A percentile compares a stretch with the other conserved stretches of the same genome.
These are phyloP conservation scores for Enteromius thamalakanensis DNA, from an alignment of 2,797 vertebrate species.

Conservation along the genomic window DNA sequence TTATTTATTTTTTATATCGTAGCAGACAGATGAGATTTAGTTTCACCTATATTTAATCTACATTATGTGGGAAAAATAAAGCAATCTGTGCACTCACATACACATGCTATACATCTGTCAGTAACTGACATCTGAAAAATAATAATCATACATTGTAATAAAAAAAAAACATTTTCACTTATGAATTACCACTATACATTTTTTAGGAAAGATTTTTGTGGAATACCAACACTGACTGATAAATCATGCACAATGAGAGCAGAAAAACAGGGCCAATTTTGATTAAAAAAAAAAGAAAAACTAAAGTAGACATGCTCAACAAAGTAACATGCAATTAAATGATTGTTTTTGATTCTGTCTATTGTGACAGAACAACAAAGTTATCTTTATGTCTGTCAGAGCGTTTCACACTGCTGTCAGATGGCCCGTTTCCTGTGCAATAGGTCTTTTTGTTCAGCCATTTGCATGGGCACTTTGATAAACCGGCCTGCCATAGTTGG, in stretches of 20 bases:
- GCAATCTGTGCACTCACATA: not conserved
- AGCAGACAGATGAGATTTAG: not conserved
- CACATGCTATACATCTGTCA: not conserved
- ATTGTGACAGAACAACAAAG: slow-evolving; percentile 31
- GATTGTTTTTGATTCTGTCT: not conserved
- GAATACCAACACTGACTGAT: not conserved
- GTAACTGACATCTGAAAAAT: not conserved
- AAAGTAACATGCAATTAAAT: slow-evolving; percentile 8
- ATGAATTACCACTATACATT: not conserved
- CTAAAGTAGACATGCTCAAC: not conserved
- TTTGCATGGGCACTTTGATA: slow-evolving; percentile 48
- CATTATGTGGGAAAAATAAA: not conserved
- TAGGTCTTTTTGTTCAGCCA: slow-evolving; percentile 47
- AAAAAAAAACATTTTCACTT: not conserved
- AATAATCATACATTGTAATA: not conserved
- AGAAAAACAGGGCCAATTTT: not conserved
- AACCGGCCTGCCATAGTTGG: not conserved
- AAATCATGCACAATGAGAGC: not conserved
- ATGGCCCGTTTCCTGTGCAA: slow-evolving; percentile 33
- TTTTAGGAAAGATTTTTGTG: not conserved
- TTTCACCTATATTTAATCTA: not conserved
- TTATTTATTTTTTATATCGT: not conserved
- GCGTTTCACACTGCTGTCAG: slow-evolving; percentile 17
- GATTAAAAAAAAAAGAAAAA: not conserved
- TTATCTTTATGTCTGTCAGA: slow-evolving; percentile 38